Evolutionary conservation across 2,113 vertebrate genomes (phyloP).

Genomic region (Sylvilagus bachmani): DNA sequence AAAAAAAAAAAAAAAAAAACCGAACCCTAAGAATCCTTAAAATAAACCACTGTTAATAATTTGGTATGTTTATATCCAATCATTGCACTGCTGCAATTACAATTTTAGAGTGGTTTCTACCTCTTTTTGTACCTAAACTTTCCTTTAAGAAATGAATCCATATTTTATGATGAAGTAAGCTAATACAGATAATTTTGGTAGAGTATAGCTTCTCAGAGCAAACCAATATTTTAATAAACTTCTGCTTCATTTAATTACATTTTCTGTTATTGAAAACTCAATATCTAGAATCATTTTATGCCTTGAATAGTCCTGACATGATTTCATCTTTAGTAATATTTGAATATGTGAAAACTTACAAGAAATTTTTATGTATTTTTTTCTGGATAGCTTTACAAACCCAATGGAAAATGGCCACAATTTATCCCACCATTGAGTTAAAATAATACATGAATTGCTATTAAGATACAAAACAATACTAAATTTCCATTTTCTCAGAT

Average conservation of each 20-base stretch:
- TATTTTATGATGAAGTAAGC: constrained; percentile 32
- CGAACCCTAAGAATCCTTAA: not conserved
- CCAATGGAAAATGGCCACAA: not conserved
- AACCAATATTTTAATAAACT: constrained; percentile 57
- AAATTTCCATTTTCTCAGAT: not conserved
- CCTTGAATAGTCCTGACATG: not conserved
- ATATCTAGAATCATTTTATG: constrained; percentile 47
- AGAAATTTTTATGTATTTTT: constrained; percentile 33
- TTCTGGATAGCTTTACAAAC: constrained; percentile 31
- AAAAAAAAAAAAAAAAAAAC: not conserved
- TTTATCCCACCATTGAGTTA: constrained; percentile 13
- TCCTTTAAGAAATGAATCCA: not conserved
- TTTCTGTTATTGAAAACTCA: constrained; percentile 47
- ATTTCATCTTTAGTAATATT: constrained; percentile 53
- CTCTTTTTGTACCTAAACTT: constrained; percentile 1
- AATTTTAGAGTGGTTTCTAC: constrained; percentile 50
- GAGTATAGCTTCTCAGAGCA: constrained; percentile 38
- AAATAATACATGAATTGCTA: not conserved
- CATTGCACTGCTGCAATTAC: not conserved
- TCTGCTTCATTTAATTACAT: constrained; percentile 23
- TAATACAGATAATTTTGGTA: constrained; percentile 49
- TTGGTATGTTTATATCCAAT: constrained; percentile 12
- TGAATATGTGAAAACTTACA: not conserved
- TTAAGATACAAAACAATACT: constrained; percentile 23
- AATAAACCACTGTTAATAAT: constrained; percentile 33